phyloP scores from a whole-genome alignment of 2,888 invertebrate genomes.

The Bugula neritina region DNA sequence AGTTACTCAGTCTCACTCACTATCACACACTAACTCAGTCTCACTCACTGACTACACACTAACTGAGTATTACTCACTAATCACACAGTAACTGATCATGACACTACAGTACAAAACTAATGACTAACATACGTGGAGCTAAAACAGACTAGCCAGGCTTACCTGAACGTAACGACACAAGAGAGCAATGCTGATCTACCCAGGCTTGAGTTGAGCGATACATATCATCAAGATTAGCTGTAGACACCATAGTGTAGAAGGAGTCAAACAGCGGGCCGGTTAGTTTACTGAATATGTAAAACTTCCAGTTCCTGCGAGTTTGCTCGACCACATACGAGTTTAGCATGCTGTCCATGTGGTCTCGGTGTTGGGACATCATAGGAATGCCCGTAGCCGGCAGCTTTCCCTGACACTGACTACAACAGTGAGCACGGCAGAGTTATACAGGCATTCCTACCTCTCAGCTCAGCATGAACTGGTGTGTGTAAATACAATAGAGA shows the following conservation, averaged over 20 bases:
- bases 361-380: slow-evolving; percentile 6
- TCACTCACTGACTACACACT: too few species aligned
- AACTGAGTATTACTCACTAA: too few species aligned
- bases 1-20: too few species aligned
- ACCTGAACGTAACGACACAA: slow-evolving; percentile 89
- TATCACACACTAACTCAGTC: too few species aligned
- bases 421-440: too few species aligned
- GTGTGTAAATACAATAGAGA: too few species aligned
- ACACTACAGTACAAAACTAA: neutral
- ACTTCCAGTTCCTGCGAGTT: slow-evolving; percentile 85
- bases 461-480: too few species aligned
- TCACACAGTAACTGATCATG: too few species aligned
- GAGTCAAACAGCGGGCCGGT: slow-evolving; percentile 82
- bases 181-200: slow-evolving; percentile 93
- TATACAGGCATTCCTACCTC: too few species aligned
- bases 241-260: slow-evolving; percentile 85
- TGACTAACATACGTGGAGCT: neutral
- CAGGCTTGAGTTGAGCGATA: slow-evolving; percentile 84
- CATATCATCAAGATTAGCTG: slow-evolving; percentile 81
- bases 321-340: slow-evolving; percentile 76
- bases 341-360: slow-evolving; percentile 59
- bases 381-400: slow-evolving; percentile 11
- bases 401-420: slow-evolving; percentile 16
- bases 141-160: slow-evolving; percentile 36
- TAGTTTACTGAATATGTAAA: slow-evolving; percentile 91